These are phyloP conservation scores for Telenomus remus DNA, from an alignment of 1,140 invertebrate genomes.

Conservation along the genomic window DNA sequence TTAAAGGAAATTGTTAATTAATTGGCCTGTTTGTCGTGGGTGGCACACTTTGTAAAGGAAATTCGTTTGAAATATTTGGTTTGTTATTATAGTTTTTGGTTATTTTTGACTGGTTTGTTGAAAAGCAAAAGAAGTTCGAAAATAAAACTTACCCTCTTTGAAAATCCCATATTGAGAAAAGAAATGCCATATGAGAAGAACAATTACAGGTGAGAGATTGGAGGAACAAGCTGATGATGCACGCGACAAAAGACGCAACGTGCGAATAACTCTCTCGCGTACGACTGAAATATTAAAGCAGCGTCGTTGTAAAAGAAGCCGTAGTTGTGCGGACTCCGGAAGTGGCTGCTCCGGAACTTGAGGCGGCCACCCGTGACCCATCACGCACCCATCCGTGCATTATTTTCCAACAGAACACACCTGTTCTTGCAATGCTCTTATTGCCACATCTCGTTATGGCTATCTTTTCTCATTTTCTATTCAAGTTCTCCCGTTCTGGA, in stretches of 20 bases:
- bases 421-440: slow-evolving; percentile 43
- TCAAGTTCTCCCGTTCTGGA: not conserved
- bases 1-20: no score
- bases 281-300: slow-evolving; percentile 63
- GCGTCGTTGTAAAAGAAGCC: slow-evolving; percentile 65
- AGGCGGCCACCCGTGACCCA: slow-evolving; percentile 72
- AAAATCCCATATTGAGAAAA: slow-evolving; percentile 66
- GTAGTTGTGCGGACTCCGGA: slow-evolving; percentile 70
- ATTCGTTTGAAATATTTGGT: no score
- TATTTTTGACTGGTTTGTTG: no score
- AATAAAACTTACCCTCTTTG: slow-evolving; percentile 64
- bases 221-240: not conserved
- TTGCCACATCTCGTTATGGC: slow-evolving; percentile 7
- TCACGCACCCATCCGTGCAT: slow-evolving; percentile 55
- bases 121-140: no score
- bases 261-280: slow-evolving; percentile 17
- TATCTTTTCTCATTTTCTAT: not conserved
- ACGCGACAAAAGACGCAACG: slow-evolving; percentile 16
- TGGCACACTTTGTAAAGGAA: no score
- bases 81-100: no score
- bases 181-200: slow-evolving; percentile 10
- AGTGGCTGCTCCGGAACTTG: slow-evolving; percentile 72
- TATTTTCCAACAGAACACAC: slow-evolving; percentile 66
- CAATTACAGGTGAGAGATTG: slow-evolving; percentile 4
- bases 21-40: no score